Conservation (phyloP, 2,797 vertebrate species). For the Anguilla anguilla region DNA sequence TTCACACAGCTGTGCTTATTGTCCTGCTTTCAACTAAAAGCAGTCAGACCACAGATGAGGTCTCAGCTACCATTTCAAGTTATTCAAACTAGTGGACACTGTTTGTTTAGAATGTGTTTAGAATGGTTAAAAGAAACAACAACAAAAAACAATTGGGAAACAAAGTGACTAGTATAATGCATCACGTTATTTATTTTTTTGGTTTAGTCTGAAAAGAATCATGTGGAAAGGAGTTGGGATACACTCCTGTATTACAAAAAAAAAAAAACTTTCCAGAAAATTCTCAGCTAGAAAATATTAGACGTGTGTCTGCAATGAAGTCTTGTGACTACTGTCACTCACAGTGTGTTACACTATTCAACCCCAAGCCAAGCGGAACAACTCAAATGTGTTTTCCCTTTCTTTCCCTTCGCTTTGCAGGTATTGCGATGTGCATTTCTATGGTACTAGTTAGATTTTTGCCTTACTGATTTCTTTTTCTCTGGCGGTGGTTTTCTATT, state of each 20-base stretch:
- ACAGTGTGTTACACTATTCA: not conserved
- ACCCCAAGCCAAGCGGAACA: not conserved
- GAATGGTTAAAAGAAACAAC: not conserved
- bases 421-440: not conserved
- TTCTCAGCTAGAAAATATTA: not conserved
- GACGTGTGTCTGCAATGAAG: not conserved
- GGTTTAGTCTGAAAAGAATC: not conserved
- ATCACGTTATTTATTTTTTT: not conserved
- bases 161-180: not conserved
- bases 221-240: not conserved
- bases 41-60: constrained; percentile 40
- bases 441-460: not conserved
- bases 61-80: constrained; percentile 21
- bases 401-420: not conserved
- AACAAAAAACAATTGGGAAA: not conserved
- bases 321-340: not conserved
- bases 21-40: constrained; percentile 60
- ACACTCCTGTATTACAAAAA: not conserved
- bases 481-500: not conserved
- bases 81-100: not conserved
- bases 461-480: not conserved
- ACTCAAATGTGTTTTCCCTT: not conserved
- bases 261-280: not conserved
- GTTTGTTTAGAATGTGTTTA: not conserved
- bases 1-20: constrained; percentile 60